Base-by-base conservation (phyloP, 1,140 invertebrate genomes). In the Parasteatoda tepidariorum region DNA sequence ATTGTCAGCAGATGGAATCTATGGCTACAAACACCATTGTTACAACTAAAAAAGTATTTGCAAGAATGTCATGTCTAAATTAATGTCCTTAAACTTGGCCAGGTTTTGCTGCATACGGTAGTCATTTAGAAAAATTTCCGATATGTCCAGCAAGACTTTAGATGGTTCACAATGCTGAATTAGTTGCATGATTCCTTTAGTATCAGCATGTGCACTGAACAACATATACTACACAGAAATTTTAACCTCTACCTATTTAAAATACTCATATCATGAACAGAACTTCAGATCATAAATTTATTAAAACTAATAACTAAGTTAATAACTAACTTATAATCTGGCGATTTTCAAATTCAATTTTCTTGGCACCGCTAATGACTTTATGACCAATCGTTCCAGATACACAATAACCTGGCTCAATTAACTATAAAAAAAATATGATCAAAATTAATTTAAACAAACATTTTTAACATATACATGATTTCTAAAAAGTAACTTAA, bases 151-250 rank as follows among this genome's bases (percentile, higher is more conserved):
- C 90, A 99, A 93, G 0, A 99, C 98, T 91, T 99, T 98, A 87
- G 94, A 93, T 0, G 98, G 98, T 88, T 99, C 96, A 89, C 97
- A 99, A 88, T 99, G 97, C 85, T 97, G 94, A 86, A 99, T 99
- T 4, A 99, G 90, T 89, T 99, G 98, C 97, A 99, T 99, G 34
- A 99, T 99, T 41, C 86, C 85, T 90, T 99, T 99, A 18, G 98
- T 98, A 91, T 99, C 98, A 9, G 98, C 98, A 90, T 99, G 98
- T 3, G 98, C 98, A 84, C 96, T 98, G 89, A 99, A 99, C 11
- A 97, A 99, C 97, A 99, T 98, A 88, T 99, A 99, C 89, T 99
- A 95, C 3, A 99, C 98, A 61, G 95, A 93, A 93, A 99, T 94
- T 91, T 99, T 99, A 0, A 99, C 97, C 87, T 99, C 98, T 5